Evolutionary conservation across 2,888 invertebrate species (phyloP), one percentile per base, ranked within the genome.

Genomic region (Syrphus vitripennis): DNA sequence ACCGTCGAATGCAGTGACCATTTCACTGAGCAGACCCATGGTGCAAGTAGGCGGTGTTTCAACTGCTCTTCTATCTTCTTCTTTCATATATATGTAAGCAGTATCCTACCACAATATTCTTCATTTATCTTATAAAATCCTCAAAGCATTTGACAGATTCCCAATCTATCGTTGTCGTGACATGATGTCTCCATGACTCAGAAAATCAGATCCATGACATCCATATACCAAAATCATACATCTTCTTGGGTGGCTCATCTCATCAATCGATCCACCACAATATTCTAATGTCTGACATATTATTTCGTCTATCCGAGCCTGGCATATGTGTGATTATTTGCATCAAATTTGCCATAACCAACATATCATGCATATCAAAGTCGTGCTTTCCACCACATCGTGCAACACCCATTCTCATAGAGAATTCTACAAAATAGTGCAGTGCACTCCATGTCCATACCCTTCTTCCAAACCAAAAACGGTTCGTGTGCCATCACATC

Each of bases 381-480:
- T 69, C 79, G 74, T 74, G 79, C 74, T 70, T 65, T 50, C 21
- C 31, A 48, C 34, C 4, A n/a, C 79, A 80, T 83, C 83, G 80
- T 83, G 70, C 70, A 48, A 9, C 65, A 48, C 42, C 70, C 74
- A 70, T 79, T 75, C 37, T 70, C 21, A 19, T 48, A 67, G 61
- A 40, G 57, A 50, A 50, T 50, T n/a, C 50, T 40, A 67, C 59
- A 69, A 75, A 75, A 83, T 65, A 70, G 63, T 53, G 40, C 63
- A 75, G 16, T 12, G 31, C 10, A 12, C 21, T 34, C 1, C n/a
- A 16, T 42, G 3, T 0, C 1, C 19, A 10, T 9, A 57, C 19
- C 10, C 12, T 65, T 21, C 45, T 55, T n/a, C 5, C 6, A 21
- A 21, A 65, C 55, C 75, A 42, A 55, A 65, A 40, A 70, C 21